Evolutionary conservation across 2,797 vertebrate species (phyloP).

Genomic region (Onychomys torridus): DNA sequence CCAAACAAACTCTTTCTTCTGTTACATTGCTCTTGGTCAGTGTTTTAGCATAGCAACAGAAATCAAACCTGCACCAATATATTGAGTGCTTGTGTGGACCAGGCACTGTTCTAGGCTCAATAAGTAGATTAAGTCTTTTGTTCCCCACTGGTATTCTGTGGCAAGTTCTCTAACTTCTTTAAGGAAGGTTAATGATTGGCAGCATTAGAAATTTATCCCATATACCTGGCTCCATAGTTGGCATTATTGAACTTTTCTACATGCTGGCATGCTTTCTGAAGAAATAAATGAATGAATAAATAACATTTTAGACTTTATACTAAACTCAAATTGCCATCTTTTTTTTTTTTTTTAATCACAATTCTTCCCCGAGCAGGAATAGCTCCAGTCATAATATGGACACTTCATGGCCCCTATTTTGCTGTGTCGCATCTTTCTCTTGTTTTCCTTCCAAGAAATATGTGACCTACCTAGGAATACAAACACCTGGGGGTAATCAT

Average conservation of each 20-base stretch:
- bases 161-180: not conserved
- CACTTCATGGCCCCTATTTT: not conserved
- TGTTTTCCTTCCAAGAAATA: not conserved
- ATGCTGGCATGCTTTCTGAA: not conserved
- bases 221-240: not conserved
- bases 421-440: not conserved
- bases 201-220: not conserved
- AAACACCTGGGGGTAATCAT: not conserved
- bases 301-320: not conserved
- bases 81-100: not conserved
- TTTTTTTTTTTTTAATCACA: not conserved
- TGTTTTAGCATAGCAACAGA: not conserved
- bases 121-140: not conserved
- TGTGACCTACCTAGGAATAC: not conserved
- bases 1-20: not conserved
- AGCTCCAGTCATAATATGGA: not conserved
- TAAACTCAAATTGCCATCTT: not conserved
- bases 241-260: not conserved
- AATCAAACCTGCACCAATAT: not conserved
- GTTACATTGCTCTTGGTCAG: not conserved
- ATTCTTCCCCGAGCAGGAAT: not conserved
- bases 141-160: not conserved
- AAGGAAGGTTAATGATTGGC: not conserved
- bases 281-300: not conserved
- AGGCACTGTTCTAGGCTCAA: not conserved